Percentiles rank a stretch among this genome's conserved stretches.
phyloP scores from a whole-genome alignment of 92 coral and sea anemone genomes.

The Bergia sp. region DNA sequence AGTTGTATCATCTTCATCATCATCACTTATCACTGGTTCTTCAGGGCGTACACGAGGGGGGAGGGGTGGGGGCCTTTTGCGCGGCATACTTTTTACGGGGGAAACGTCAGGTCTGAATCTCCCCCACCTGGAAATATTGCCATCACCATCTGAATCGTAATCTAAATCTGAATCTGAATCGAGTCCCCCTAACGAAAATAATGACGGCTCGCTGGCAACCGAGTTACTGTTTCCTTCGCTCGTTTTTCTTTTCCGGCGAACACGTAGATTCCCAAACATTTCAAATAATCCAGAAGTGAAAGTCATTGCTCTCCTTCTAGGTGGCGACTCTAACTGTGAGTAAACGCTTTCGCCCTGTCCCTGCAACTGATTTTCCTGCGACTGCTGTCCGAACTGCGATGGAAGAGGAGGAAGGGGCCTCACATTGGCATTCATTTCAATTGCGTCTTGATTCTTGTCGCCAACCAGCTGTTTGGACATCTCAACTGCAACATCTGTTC shows the following conservation, averaged over 20 bases:
- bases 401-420: conserved; percentile 29
- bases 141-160: background rate
- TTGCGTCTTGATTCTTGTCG: background rate
- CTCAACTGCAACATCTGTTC: background rate
- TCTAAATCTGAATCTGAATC: background rate
- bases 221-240: background rate
- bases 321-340: background rate
- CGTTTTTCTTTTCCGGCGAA: conserved; percentile 26
- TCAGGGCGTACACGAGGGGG: conserved; percentile 23
- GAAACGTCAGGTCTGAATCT: background rate
- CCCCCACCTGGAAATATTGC: background rate
- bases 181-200: background rate
- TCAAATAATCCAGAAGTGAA: conserved; percentile 36
- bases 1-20: conserved; percentile 23
- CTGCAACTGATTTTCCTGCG: background rate
- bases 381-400: background rate
- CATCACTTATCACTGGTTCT: conserved; percentile 9
- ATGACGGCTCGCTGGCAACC: background rate
- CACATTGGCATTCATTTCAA: background rate
- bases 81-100: background rate
- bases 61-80: conserved; percentile 32
- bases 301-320: conserved; percentile 18
- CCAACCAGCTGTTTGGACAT: background rate
- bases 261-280: conserved; percentile 19
- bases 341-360: background rate